Percentiles rank a stretch among this genome's conserved stretches.
phyloP scores from a whole-genome alignment of 2,888 invertebrate genomes.

The Arge pagana region DNA sequence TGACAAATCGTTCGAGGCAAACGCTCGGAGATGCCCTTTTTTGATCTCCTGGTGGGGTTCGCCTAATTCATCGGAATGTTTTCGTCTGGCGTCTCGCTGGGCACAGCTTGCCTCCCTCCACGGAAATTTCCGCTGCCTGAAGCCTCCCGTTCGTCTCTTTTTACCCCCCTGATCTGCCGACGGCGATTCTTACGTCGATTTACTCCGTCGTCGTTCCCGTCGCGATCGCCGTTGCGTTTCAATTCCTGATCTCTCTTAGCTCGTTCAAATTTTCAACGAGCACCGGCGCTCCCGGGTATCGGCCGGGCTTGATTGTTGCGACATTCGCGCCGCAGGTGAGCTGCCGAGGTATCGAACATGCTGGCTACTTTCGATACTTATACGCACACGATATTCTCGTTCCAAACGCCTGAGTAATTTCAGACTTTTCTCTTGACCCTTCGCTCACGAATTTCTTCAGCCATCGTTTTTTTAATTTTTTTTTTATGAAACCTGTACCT shows the following conservation, averaged over 20 bases:
- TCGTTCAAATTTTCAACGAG: conserved; percentile 11
- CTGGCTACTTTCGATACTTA: too few relatives aligned
- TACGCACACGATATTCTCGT: too few relatives aligned
- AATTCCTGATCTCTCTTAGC: conserved; percentile 3
- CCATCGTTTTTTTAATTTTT: too few relatives aligned
- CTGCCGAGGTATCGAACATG: conserved; percentile 9
- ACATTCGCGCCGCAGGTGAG: conserved; percentile 10
- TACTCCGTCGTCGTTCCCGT: not conserved
- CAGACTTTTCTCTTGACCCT: too few relatives aligned
- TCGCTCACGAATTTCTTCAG: too few relatives aligned
- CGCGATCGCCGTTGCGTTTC: conserved; percentile 3
- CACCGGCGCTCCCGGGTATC: conserved; percentile 6
- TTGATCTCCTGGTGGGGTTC: conserved; percentile 45
- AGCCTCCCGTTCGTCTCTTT: conserved; percentile 24
- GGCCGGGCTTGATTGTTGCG: conserved; percentile 16
- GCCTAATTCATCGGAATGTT: conserved; percentile 57
- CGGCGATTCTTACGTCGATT: conserved; percentile 11
- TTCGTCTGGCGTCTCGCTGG: conserved; percentile 52
- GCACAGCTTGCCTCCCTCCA: conserved; percentile 52
- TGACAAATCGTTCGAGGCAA: conserved; percentile 49
- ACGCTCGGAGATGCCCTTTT: conserved; percentile 23
- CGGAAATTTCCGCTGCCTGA: too few relatives aligned
- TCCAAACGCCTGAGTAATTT: too few relatives aligned
- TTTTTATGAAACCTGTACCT: too few relatives aligned
- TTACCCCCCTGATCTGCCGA: conserved; percentile 6